phyloP scores from a whole-genome alignment of 2,888 invertebrate genomes.

The Drosophila dives region DNA sequence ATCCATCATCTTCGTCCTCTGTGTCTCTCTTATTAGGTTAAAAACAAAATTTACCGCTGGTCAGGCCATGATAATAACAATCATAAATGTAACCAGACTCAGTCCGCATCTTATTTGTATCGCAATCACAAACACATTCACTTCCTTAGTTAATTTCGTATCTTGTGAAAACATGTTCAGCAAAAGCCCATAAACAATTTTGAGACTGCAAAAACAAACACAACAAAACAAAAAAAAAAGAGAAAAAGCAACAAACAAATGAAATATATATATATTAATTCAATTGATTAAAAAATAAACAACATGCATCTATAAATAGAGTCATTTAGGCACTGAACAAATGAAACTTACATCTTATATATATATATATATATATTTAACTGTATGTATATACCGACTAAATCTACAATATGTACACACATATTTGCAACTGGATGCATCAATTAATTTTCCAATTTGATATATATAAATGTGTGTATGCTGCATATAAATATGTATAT shows the following conservation, averaged over 20 bases:
- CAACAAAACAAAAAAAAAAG: constrained; percentile 25
- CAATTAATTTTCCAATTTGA: constrained; percentile 9
- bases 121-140: constrained; percentile 1
- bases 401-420: constrained; percentile 18
- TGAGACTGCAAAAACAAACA: constrained; percentile 72
- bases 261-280: constrained; percentile 24
- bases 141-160: constrained; percentile 24
- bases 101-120: constrained; percentile 41
- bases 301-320: constrained; percentile 20
- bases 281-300: constrained; percentile 18
- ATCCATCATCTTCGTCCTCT: neutral
- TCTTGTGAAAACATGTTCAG: constrained; percentile 30
- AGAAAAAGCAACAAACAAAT: constrained; percentile 38
- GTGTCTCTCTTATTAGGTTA: constrained; percentile 29
- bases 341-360: constrained; percentile 36
- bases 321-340: constrained; percentile 47
- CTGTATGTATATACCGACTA: constrained; percentile 25
- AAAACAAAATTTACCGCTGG: constrained; percentile 48
- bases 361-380: constrained; percentile 16
- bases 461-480: constrained; percentile 5
- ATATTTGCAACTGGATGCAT: constrained; percentile 14
- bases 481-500: constrained; percentile 12
- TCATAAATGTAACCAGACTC: constrained; percentile 18
- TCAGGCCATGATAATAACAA: constrained; percentile 11
- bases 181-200: constrained; percentile 74